A percentile compares a stretch with the other conserved stretches of the same genome.
Conservation (phyloP, 2,113 vertebrate species). For the Heterocephalus glaber region DNA sequence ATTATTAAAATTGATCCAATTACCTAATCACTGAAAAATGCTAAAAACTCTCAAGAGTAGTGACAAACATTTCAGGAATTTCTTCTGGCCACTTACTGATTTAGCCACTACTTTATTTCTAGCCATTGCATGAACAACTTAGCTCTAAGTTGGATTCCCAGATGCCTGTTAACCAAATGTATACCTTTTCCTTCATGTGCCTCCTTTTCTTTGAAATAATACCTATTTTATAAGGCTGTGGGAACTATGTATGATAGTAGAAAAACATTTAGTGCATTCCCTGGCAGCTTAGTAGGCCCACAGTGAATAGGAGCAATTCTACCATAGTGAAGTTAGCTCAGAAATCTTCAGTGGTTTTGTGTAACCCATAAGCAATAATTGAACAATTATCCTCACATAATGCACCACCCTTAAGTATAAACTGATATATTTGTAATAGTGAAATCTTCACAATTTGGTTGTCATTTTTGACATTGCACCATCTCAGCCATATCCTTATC, state of each 20-base stretch:
- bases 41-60: background rate
- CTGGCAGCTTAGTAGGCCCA: background rate
- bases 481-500: background rate
- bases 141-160: slow-evolving; percentile 13
- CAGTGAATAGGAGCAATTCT: background rate
- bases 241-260: background rate
- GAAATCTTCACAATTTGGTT: background rate
- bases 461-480: background rate
- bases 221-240: background rate
- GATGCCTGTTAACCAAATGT: background rate
- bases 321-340: background rate
- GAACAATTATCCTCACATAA: background rate
- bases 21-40: slow-evolving; percentile 36
- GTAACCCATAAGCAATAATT: background rate
- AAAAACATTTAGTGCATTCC: background rate
- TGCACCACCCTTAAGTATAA: background rate
- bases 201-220: slow-evolving; percentile 41
- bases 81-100: background rate
- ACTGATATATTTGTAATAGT: background rate
- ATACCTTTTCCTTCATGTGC: background rate
- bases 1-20: background rate
- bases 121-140: background rate
- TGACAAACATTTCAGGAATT: background rate
- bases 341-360: background rate
- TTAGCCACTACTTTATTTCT: slow-evolving; percentile 31